A percentile compares a stretch with the other conserved stretches of the same genome.
Conservation (phyloP, 2,888 invertebrate genomes). For the Agelastica alni region DNA sequence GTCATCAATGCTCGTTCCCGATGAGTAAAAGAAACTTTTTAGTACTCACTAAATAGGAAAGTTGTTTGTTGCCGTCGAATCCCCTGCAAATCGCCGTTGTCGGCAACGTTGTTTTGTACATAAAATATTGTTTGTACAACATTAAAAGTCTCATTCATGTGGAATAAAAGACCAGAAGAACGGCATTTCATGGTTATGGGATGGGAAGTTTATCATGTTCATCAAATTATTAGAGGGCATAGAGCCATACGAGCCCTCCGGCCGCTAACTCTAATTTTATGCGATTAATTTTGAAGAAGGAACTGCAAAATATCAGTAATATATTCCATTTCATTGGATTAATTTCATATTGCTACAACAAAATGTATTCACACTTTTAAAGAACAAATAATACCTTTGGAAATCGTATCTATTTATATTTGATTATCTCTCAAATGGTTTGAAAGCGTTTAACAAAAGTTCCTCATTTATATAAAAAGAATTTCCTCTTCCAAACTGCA, state of each 20-base stretch:
- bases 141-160: conserved; percentile 26
- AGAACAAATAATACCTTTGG: too few species aligned
- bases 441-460: too few species aligned
- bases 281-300: not conserved
- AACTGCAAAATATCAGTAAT: not conserved
- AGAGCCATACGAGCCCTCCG: conserved; percentile 2
- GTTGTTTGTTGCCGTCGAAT: too few species aligned
- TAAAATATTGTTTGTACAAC: conserved; percentile 36
- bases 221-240: conserved; percentile 14
- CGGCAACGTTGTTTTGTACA: conserved; percentile 1
- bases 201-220: conserved; percentile 4
- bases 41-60: not conserved
- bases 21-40: not conserved
- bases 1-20: too few species aligned
- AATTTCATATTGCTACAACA: too few species aligned
- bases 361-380: too few species aligned
- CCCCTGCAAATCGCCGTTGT: too few species aligned
- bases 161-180: conserved; percentile 19
- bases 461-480: not conserved
- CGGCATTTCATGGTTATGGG: conserved; percentile 2
- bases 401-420: too few species aligned
- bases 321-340: too few species aligned
- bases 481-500: conserved; percentile 1
- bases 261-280: not conserved
- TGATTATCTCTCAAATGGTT: too few species aligned